These are phyloP conservation scores for Teinopalpus imperialis DNA, from an alignment of 2,888 invertebrate genomes.

Conservation along the genomic window DNA sequence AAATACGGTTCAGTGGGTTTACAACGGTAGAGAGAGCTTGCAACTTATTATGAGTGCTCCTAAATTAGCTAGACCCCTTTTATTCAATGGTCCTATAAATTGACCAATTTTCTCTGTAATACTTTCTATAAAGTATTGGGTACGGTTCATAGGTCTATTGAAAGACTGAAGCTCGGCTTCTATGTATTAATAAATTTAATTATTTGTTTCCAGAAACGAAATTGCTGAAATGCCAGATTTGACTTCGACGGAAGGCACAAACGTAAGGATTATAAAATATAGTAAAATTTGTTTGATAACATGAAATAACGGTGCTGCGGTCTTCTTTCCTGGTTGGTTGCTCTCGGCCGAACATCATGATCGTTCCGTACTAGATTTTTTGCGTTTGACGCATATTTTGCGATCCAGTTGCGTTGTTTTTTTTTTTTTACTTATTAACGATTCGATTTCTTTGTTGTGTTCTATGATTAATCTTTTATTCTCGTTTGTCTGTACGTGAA, in stretches of 20 bases:
- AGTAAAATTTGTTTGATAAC: conserved; percentile 1
- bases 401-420: conserved; percentile 1
- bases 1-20: conserved; percentile 56
- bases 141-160: no score
- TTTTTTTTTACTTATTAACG: background rate
- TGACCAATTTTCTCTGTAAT: background rate
- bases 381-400: conserved; percentile 3
- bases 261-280: background rate
- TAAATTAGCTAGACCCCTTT: background rate
- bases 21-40: conserved; percentile 62
- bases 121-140: background rate
- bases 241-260: background rate
- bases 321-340: conserved; percentile 15
- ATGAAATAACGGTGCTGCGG: conserved; percentile 7
- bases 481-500: background rate
- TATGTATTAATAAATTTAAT: no score
- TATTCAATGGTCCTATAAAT: conserved; percentile 5
- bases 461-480: conserved; percentile 9
- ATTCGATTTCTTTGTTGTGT: conserved; percentile 1
- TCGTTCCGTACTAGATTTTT: conserved; percentile 12
- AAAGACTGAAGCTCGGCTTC: no score
- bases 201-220: conserved; percentile 19
- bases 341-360: conserved; percentile 15
- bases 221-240: background rate
- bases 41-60: conserved; percentile 33